Conservation (phyloP, 2,888 invertebrate species). For the Oegoconia quadripuncta region DNA sequence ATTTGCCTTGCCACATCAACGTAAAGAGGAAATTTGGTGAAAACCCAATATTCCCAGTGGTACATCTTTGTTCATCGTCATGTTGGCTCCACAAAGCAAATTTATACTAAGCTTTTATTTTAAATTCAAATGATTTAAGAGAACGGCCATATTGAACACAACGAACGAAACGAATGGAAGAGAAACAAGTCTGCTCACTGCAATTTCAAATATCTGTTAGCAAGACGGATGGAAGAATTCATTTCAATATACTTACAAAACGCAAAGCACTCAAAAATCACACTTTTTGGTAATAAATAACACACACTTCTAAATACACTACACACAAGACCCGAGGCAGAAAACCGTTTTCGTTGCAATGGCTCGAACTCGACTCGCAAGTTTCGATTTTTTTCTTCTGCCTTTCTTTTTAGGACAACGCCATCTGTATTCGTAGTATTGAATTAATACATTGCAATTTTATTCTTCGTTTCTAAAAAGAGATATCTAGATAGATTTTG, state of each 20-base stretch:
- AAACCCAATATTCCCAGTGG: constrained; percentile 13
- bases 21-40: constrained; percentile 20
- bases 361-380: constrained; percentile 38
- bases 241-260: constrained; percentile 69
- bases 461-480: constrained; percentile 11
- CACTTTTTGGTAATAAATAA: constrained; percentile 58
- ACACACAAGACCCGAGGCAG: constrained; percentile 73
- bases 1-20: constrained; percentile 70
- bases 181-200: constrained; percentile 26
- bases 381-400: constrained; percentile 55
- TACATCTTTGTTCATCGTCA: no score
- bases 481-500: constrained; percentile 7
- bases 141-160: constrained; percentile 77
- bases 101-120: constrained; percentile 21
- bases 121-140: constrained; percentile 41
- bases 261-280: constrained; percentile 53
- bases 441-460: constrained; percentile 3
- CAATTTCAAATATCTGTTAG: constrained; percentile 5
- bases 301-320: constrained; percentile 68
- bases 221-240: neutral
- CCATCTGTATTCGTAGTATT: constrained; percentile 37
- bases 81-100: no score
- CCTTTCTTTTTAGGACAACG: constrained; percentile 30
- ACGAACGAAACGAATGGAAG: constrained; percentile 32
- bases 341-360: constrained; percentile 72